A percentile compares a stretch with the other conserved stretches of the same genome.
Evolutionary conservation across 1,140 invertebrate genomes (phyloP).

Genomic region (Melipona quadrifasciata): DNA sequence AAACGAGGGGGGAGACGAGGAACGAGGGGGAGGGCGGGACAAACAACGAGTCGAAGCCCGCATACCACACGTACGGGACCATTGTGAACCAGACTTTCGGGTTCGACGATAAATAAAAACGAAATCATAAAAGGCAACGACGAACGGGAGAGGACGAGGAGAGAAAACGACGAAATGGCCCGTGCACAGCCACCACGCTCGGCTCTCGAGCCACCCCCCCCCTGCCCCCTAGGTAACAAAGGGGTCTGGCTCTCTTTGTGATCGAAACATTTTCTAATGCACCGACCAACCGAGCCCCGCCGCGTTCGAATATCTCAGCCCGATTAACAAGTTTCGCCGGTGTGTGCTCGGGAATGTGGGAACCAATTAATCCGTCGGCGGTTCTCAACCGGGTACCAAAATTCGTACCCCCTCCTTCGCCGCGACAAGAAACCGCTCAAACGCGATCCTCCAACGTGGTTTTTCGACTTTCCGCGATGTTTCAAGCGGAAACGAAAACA

Average conservation of each 20-base stretch:
- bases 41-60: slow-evolving; percentile 34
- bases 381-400: not conserved
- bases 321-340: slow-evolving; percentile 31
- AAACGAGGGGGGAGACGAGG: not conserved
- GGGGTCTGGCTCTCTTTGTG: slow-evolving; percentile 39
- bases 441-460: not conserved
- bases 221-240: slow-evolving; percentile 39
- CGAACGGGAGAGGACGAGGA: slow-evolving; percentile 13
- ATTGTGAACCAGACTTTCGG: slow-evolving; percentile 55
- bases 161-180: slow-evolving; percentile 38
- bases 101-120: slow-evolving; percentile 43
- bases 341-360: slow-evolving; percentile 17
- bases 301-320: slow-evolving; percentile 20
- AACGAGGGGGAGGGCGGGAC: slow-evolving; percentile 23
- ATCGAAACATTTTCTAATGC: slow-evolving; percentile 49
- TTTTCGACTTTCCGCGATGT: not conserved
- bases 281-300: not conserved
- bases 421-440: not conserved
- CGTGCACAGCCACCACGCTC: slow-evolving; percentile 22
- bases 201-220: not conserved
- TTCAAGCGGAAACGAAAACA: not conserved
- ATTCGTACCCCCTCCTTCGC: not conserved
- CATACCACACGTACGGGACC: slow-evolving; percentile 57
- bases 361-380: slow-evolving; percentile 33
- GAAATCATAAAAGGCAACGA: slow-evolving; percentile 42